phyloP scores from a whole-genome alignment of 2,113 vertebrate genomes.

The Corythaeola cristata region DNA sequence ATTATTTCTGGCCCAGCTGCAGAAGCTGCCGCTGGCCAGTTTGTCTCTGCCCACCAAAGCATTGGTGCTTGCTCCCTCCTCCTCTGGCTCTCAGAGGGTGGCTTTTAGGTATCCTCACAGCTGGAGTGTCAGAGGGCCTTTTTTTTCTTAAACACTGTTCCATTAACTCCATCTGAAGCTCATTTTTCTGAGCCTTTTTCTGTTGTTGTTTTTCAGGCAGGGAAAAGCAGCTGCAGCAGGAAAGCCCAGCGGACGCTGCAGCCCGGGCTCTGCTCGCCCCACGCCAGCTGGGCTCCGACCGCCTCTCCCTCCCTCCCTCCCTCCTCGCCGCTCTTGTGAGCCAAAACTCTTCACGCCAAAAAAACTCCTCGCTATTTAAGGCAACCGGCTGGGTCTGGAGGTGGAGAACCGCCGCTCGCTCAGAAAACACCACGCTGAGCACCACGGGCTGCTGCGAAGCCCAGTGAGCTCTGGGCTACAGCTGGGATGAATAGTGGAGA shows the following conservation, averaged over 20 bases:
- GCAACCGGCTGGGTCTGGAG: neutral
- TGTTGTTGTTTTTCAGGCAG: neutral
- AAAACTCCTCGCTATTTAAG: conserved; percentile 46
- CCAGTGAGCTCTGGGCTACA: neutral
- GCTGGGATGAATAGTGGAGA: neutral
- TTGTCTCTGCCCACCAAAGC: neutral
- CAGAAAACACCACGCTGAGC: neutral
- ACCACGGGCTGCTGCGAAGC: neutral
- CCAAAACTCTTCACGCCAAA: conserved; percentile 10
- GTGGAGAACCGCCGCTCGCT: neutral
- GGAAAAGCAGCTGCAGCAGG: conserved; percentile 45
- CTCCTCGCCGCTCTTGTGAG: accelerated
- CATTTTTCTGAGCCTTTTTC: neutral
- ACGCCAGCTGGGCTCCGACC: neutral
- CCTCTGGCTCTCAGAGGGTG: accelerated
- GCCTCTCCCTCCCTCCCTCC: neutral
- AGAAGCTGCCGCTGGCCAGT: neutral
- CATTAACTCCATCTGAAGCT: conserved; percentile 17
- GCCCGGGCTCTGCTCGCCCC: neutral
- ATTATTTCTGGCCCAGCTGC: conserved; percentile 23
- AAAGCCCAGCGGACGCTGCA: conserved; percentile 12
- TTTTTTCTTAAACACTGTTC: neutral
- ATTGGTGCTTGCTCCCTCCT: neutral
- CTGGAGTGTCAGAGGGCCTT: neutral
- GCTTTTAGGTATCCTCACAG: neutral